Evolutionary conservation across 1,140 invertebrate species (phyloP), one percentile per base, ranked within the genome.

Genomic region (Ceratoteleas bidentatus): DNA sequence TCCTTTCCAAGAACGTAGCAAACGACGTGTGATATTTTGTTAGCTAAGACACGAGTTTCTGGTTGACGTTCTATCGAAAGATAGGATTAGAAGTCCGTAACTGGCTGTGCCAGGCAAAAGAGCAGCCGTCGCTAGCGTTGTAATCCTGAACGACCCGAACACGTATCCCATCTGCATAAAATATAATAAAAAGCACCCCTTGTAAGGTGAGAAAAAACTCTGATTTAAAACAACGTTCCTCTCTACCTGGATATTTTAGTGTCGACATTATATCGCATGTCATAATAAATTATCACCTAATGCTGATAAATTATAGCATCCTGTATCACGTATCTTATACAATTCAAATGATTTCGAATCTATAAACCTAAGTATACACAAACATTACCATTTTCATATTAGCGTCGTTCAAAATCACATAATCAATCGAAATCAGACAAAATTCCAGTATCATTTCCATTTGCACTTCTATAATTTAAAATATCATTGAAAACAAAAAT

Each of bases 131-230:
- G 76, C 84, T 77, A 61, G 75, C 69, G 72, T 77, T 68, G 81
- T 87, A 86, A 87, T 85, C 85, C 86, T 76, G 85, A 84, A 80
- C 86, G 85, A 82, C 87, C 85, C 84, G 85, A 83, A 84, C 87
- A 85, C 84, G 81, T 86, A 87, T 87, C 85, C 81, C 69, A 88
- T 88, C 84, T 88, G 85, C 87, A 88, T 88, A 85, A 87, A 85
- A 77, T 72, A 84, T 78, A 87, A 85, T 73, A 74, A 81, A 74
- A 81, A 70, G 72, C 66, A 81, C 69, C 68, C 53, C 78, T 81
- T 81, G 56, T 24, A 33, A 81, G 64, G 70, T 69, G 62, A 78
- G 53, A 81, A 68, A 80, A 53, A 86, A 88, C 84, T 74, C 65
- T 81, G 65, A 81, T 70, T 74, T 81, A 85, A 85, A 88, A 86